Conservation (phyloP, 2,113 vertebrate species). For the Anolis carolinensis region DNA sequence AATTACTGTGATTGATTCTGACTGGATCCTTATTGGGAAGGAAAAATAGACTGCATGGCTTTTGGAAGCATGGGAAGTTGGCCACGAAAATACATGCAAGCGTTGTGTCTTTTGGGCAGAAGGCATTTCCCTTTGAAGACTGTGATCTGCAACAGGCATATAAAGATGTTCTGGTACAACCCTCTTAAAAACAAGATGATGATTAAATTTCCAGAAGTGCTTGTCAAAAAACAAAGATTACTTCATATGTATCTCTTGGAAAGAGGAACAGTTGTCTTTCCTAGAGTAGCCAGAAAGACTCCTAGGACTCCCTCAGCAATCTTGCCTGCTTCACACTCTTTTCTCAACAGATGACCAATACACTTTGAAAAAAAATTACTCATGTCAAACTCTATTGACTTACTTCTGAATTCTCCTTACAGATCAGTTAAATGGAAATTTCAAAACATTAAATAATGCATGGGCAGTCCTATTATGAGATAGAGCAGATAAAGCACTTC, state of each 20-base stretch:
- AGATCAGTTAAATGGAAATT: not conserved
- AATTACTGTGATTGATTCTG: not conserved
- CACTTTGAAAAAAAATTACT: not conserved
- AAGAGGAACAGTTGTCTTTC: not conserved
- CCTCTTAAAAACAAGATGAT: not conserved
- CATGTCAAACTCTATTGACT: not conserved
- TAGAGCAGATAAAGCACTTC: not conserved
- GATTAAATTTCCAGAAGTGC: not conserved
- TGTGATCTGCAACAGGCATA: slow-evolving; percentile 29
- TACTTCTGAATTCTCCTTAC: not conserved
- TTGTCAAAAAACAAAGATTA: slow-evolving; percentile 46
- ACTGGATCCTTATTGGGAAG: not conserved
- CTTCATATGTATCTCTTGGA: slow-evolving; percentile 19
- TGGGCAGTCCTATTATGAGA: not conserved
- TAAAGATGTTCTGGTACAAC: slow-evolving; percentile 41
- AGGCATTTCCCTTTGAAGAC: slow-evolving; percentile 27
- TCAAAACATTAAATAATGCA: not conserved
- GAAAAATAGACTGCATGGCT: not conserved
- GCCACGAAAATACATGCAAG: not conserved
- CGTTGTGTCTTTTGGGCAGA: not conserved
- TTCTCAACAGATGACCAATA: not conserved
- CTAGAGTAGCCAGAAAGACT: not conserved
- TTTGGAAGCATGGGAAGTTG: not conserved
- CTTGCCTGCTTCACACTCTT: not conserved
- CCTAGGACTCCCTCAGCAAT: slow-evolving; percentile 2